phyloP scores from a whole-genome alignment of 2,113 vertebrate genomes.

The Etia nguti region DNA sequence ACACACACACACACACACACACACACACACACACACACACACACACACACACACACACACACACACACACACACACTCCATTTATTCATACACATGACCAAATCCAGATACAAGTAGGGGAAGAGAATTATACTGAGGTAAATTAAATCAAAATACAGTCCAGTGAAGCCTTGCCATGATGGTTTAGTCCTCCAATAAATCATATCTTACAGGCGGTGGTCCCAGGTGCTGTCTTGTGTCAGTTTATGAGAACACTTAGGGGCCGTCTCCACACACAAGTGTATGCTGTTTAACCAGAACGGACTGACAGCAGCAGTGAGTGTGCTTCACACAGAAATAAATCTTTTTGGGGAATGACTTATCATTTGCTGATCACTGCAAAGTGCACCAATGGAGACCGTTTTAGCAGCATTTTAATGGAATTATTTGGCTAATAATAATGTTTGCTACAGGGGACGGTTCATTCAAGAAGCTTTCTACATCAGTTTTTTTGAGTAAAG shows the following conservation, averaged over 20 bases:
- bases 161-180: conserved; percentile 1
- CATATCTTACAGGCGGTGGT: neutral
- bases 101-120: neutral
- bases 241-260: neutral
- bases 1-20: neutral
- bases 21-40: neutral
- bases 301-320: neutral
- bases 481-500: neutral
- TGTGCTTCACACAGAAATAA: neutral
- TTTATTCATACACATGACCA: neutral
- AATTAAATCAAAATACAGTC: conserved; percentile 19
- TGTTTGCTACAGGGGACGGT: neutral
- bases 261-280: neutral
- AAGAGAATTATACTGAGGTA: neutral
- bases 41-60: neutral
- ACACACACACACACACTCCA: neutral
- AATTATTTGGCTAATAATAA: neutral
- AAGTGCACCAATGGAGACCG: neutral
- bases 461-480: neutral
- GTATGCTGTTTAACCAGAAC: neutral
- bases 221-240: conserved; percentile 1
- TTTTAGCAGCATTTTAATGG: fast-evolving
- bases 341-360: neutral
- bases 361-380: neutral
- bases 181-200: conserved; percentile 31